Conservation (phyloP, 2,888 invertebrate genomes). For the Xestobium rufovillosum region DNA sequence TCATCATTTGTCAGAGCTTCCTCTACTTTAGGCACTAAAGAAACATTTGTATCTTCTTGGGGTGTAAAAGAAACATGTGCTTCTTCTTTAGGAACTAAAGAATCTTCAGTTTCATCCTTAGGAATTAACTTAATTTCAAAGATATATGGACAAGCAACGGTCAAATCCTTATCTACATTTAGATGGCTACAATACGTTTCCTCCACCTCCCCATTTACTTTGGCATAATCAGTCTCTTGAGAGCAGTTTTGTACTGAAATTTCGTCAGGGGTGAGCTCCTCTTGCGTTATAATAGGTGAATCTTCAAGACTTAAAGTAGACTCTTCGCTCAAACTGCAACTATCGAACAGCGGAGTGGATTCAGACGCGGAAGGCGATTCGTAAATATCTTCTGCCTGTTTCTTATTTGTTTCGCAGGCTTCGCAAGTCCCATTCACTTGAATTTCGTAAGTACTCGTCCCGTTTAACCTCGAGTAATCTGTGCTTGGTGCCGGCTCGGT, state of each 20-base stretch:
- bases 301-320: slow-evolving; percentile 30
- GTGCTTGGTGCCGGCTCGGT: slow-evolving; percentile 23
- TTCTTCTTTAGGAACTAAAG: slow-evolving; percentile 8
- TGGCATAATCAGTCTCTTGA: slow-evolving; percentile 10
- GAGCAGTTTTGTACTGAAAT: no score
- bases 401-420: no score
- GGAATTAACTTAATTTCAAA: slow-evolving; percentile 4
- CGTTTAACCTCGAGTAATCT: no score
- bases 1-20: background rate
- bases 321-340: slow-evolving; percentile 22
- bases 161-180: slow-evolving; percentile 25
- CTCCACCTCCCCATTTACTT: slow-evolving; percentile 4
- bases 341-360: background rate
- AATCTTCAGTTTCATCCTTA: slow-evolving; percentile 11
- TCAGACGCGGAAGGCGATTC: background rate
- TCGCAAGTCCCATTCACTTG: slow-evolving; percentile 1
- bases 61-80: no score
- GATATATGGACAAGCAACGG: slow-evolving; percentile 22
- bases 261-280: no score
- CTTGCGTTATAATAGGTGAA: no score
- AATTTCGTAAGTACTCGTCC: background rate
- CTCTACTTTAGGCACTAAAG: background rate
- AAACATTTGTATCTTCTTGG: no score
- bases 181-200: slow-evolving; percentile 26
- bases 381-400: background rate